These are phyloP conservation scores for Pempheris klunzingeri DNA, from an alignment of 2,797 vertebrate genomes.

Conservation along the genomic window DNA sequence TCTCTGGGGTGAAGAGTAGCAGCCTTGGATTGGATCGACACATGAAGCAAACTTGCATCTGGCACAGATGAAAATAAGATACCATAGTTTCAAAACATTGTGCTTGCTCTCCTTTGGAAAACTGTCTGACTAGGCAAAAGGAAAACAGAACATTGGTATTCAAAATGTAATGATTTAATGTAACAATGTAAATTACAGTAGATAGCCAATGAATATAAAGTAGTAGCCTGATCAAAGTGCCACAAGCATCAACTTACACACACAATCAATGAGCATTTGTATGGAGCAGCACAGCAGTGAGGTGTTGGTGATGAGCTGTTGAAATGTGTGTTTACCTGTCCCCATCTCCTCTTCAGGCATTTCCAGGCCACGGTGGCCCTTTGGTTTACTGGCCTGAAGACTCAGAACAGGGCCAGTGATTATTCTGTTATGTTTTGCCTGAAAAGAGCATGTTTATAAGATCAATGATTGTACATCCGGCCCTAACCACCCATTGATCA, in stretches of 20 bases:
- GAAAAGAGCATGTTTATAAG: slow-evolving; percentile 22
- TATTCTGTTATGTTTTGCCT: slow-evolving; percentile 80
- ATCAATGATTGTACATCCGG: slow-evolving; percentile 14
- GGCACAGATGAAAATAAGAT: slow-evolving; percentile 72
- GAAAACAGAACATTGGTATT: background rate
- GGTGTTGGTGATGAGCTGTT: background rate
- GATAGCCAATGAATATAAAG: background rate
- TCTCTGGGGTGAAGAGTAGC: slow-evolving; percentile 70
- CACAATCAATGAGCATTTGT: slow-evolving; percentile 7
- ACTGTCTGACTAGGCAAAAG: too few species aligned
- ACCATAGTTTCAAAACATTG: slow-evolving; percentile 7
- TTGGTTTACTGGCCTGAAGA: slow-evolving; percentile 68
- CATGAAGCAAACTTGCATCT: slow-evolving; percentile 70
- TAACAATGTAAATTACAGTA: background rate
- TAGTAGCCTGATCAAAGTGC: background rate
- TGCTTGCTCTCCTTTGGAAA: background rate
- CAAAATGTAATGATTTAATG: background rate
- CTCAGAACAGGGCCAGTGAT: slow-evolving; percentile 62
- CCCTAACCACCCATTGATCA: too few species aligned
- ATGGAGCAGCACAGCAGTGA: background rate
- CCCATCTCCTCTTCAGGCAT: slow-evolving; percentile 62
- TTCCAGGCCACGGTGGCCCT: slow-evolving; percentile 54
- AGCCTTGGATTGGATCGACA: slow-evolving; percentile 70
- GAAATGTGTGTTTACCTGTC: slow-evolving; percentile 81
- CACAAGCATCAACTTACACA: background rate